These are phyloP conservation scores for Drosophila meridionalis DNA, from an alignment of 2,888 invertebrate species.

Conservation along the genomic window DNA sequence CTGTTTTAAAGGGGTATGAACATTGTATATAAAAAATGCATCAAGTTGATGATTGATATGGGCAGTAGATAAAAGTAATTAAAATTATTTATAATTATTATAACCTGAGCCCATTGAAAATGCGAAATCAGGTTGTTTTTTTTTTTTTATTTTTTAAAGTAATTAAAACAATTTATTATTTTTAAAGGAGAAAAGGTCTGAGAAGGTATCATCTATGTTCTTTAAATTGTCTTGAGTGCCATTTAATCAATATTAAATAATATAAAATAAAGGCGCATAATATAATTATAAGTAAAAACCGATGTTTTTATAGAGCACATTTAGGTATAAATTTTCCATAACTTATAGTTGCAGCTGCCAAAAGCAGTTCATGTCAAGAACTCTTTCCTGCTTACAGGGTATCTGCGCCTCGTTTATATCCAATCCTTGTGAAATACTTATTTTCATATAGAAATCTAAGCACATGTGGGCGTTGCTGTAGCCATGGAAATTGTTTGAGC, in stretches of 20 bases:
- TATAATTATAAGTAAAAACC: neutral
- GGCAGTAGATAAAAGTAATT: too few species aligned
- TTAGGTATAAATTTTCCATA: neutral
- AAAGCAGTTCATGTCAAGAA: neutral
- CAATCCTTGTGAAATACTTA: neutral
- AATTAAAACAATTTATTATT: too few species aligned
- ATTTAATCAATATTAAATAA: too few species aligned
- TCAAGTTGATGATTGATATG: too few species aligned
- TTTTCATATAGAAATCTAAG: neutral
- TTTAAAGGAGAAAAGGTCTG: too few species aligned
- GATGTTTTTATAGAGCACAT: neutral
- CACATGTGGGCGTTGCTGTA: slow-evolving; percentile 10
- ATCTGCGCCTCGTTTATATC: neutral
- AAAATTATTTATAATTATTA: neutral
- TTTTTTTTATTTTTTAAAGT: too few species aligned
- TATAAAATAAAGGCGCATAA: too few species aligned
- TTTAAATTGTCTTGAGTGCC: too few species aligned
- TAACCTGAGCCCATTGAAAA: too few species aligned
- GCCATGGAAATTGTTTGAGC: slow-evolving; percentile 18
- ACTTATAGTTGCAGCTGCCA: neutral
- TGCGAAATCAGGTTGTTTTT: neutral
- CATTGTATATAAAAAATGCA: neutral
- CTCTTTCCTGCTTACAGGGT: neutral
- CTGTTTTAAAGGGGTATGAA: neutral
- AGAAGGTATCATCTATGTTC: too few species aligned